Conservation (phyloP, 2,113 vertebrate species). For the Cyanocitta stelleri region DNA sequence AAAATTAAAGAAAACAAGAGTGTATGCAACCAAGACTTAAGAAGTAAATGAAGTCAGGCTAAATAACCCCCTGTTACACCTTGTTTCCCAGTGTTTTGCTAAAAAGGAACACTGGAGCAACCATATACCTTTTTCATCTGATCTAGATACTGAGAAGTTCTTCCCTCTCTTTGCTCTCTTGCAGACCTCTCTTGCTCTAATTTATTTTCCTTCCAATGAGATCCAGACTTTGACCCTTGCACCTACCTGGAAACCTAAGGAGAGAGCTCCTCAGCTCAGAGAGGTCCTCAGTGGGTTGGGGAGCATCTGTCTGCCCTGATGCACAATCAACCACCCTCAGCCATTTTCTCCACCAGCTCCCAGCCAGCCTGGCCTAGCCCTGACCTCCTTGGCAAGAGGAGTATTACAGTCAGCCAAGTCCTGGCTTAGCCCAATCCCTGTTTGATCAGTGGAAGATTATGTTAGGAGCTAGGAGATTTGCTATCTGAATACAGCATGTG, state of each 20-base stretch:
- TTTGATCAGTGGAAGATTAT: not conserved
- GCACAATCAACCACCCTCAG: not conserved
- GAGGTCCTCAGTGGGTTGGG: not conserved
- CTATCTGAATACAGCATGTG: not conserved
- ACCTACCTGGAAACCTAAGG: not conserved
- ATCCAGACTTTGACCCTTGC: not conserved
- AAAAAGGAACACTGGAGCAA: not conserved
- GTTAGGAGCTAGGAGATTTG: not conserved
- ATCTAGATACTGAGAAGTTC: not conserved
- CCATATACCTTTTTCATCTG: not conserved
- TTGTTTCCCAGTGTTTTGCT: not conserved
- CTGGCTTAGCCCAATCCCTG: not conserved
- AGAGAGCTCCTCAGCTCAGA: not conserved
- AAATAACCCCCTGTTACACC: not conserved
- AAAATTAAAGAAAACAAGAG: not conserved
- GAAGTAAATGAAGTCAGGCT: not conserved
- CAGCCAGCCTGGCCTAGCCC: not conserved
- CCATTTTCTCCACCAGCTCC: not conserved
- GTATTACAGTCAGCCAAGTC: not conserved
- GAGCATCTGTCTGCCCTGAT: not conserved
- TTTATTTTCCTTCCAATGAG: not conserved
- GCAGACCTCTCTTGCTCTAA: not conserved
- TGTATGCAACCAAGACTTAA: not conserved
- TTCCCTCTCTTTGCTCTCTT: not conserved
- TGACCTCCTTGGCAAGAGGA: conserved; percentile 28